Evolutionary conservation across 2,888 invertebrate species (phyloP).

Genomic region (Clepsis dumicolana): DNA sequence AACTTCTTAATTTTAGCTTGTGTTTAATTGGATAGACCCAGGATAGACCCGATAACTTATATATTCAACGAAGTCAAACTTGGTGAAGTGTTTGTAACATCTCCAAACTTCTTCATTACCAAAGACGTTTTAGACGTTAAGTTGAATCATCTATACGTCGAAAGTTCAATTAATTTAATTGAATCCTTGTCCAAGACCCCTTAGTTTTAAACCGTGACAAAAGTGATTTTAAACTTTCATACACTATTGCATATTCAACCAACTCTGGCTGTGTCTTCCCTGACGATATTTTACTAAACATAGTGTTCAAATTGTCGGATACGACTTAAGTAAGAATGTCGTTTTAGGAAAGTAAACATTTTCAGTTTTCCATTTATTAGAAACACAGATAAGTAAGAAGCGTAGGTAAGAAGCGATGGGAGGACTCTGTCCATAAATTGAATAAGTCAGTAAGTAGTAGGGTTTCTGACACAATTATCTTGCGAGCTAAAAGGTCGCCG

Average conservation of each 20-base stretch:
- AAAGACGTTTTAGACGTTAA: not conserved
- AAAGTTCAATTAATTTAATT: not conserved
- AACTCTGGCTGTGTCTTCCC: not conserved
- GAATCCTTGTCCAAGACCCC: not conserved
- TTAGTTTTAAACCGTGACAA: not conserved
- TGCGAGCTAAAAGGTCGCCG: constrained; percentile 1
- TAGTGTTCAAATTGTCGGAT: not conserved
- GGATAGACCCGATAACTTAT: not conserved
- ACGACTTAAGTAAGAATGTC: not conserved
- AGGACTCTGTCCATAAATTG: not conserved
- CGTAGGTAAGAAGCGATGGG: not conserved
- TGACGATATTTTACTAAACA: not conserved
- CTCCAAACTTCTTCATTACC: not conserved
- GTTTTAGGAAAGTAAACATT: not conserved
- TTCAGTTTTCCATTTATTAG: not conserved
- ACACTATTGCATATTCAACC: not conserved
- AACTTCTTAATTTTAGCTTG: not conserved
- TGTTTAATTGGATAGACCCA: not conserved
- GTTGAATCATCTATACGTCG: not conserved
- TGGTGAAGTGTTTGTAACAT: not conserved
- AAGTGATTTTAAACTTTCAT: not conserved
- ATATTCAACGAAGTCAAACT: not conserved
- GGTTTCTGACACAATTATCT: constrained; percentile 5
- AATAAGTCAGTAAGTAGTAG: not conserved
- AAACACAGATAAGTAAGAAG: not conserved